These are phyloP conservation scores for Hesperia comma DNA, from an alignment of 2,888 invertebrate genomes.

Conservation along the genomic window DNA sequence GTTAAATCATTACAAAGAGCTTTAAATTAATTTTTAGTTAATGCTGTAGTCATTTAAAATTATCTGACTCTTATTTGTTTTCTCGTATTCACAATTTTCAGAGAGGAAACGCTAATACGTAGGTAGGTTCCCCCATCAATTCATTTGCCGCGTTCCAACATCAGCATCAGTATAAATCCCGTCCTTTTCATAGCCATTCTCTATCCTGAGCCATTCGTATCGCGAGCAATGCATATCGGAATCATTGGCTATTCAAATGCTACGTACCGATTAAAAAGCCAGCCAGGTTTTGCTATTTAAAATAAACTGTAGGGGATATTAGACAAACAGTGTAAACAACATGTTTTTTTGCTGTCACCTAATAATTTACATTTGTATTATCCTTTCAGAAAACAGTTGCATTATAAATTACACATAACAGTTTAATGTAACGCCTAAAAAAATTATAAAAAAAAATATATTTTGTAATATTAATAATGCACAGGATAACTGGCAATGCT, in stretches of 20 bases:
- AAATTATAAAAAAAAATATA: too few relatives aligned
- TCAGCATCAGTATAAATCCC: conserved; percentile 9
- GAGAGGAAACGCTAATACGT: conserved; percentile 12
- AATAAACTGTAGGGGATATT: conserved; percentile 12
- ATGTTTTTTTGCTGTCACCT: conserved; percentile 1
- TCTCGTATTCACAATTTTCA: conserved; percentile 21
- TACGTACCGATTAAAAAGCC: conserved; percentile 38
- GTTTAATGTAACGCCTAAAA: too few relatives aligned
- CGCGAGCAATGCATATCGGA: conserved; percentile 38
- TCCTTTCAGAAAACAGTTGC: too few relatives aligned
- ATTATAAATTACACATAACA: too few relatives aligned
- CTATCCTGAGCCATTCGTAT: conserved; percentile 40
- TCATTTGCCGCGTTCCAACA: conserved; percentile 16
- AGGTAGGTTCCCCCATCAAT: conserved; percentile 18
- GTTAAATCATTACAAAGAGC: too few relatives aligned
- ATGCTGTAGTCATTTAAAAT: not conserved
- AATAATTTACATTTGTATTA: not conserved
- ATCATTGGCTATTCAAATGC: conserved; percentile 42
- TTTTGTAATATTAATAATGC: too few relatives aligned
- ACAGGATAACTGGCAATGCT: too few relatives aligned
- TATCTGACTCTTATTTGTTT: not conserved
- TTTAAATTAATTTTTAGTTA: not conserved
- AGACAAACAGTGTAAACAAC: not conserved
- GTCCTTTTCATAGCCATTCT: conserved; percentile 43
- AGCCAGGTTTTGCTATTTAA: conserved; percentile 12